These are phyloP conservation scores for Calidris pygmaea DNA, from an alignment of 2,113 vertebrate genomes.

Conservation along the genomic window DNA sequence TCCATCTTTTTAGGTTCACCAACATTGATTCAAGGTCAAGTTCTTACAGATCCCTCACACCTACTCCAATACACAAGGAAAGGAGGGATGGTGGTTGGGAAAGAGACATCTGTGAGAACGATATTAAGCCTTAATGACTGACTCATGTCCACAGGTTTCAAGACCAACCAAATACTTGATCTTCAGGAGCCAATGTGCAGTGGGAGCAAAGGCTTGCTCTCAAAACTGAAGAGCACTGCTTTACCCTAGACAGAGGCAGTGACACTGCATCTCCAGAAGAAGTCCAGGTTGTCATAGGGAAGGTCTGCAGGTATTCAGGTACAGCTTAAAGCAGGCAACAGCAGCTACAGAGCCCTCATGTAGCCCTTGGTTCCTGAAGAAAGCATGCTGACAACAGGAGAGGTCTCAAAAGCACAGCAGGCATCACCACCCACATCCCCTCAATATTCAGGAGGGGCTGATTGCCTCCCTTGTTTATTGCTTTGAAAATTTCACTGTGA, in stretches of 20 bases:
- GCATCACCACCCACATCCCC: not conserved
- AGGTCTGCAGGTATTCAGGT: not conserved
- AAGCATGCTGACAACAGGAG: not conserved
- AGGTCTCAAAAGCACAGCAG: constrained; percentile 20
- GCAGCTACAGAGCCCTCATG: not conserved
- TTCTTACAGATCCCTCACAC: not conserved
- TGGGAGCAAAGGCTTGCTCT: not conserved
- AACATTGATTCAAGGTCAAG: not conserved
- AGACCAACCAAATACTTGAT: not conserved
- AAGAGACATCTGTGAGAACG: not conserved
- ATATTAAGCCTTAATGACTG: not conserved
- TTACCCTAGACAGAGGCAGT: not conserved
- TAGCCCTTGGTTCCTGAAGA: not conserved
- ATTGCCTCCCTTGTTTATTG: constrained; percentile 25
- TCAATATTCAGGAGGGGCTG: not conserved
- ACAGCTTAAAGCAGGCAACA: not conserved
- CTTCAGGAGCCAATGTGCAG: not conserved
- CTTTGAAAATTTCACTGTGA: not conserved
- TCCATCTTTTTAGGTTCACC: not conserved
- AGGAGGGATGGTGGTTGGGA: not conserved
- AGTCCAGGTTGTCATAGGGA: not conserved
- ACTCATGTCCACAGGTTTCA: accelerated
- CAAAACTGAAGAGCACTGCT: not conserved
- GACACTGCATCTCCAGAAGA: not conserved
- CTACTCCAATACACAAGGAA: no score